A percentile compares a stretch with the other conserved stretches of the same genome.
phyloP scores from a whole-genome alignment of 2,888 invertebrate genomes.

The Eucera pruinosa region DNA sequence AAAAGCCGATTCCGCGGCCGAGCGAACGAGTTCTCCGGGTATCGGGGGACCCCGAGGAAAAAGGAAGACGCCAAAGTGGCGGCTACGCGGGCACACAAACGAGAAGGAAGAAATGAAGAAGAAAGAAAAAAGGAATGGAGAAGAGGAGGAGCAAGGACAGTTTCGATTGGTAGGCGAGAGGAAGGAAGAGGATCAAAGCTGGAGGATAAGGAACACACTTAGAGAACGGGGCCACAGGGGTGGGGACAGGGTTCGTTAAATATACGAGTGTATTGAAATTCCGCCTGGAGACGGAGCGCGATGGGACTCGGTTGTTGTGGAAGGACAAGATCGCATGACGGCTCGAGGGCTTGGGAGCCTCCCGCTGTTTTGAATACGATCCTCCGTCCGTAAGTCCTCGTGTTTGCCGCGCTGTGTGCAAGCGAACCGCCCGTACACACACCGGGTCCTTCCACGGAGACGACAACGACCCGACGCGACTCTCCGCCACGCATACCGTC shows the following conservation, averaged over 20 bases:
- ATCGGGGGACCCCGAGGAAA: conserved; percentile 57
- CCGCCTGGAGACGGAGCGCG: conserved; percentile 76
- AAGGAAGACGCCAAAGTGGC: conserved; percentile 48
- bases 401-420: conserved; percentile 63
- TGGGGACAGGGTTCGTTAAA: conserved; percentile 78
- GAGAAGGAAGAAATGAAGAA: background rate
- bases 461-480: conserved; percentile 77
- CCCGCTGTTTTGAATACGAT: conserved; percentile 83
- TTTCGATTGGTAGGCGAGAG: conserved; percentile 38
- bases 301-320: conserved; percentile 79
- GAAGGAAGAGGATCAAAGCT: conserved; percentile 21
- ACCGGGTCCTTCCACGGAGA: conserved; percentile 59
- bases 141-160: conserved; percentile 33
- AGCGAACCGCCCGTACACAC: conserved; percentile 62
- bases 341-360: conserved; percentile 77
- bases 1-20: conserved; percentile 69
- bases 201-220: conserved; percentile 47
- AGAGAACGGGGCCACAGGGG: conserved; percentile 40
- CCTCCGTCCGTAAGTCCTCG: conserved; percentile 68
- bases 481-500: conserved; percentile 81
- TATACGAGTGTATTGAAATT: conserved; percentile 82
- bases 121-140: conserved; percentile 31
- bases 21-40: conserved; percentile 66
- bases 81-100: conserved; percentile 22
- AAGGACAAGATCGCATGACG: conserved; percentile 81